Evolutionary conservation across 2,888 invertebrate genomes (phyloP).

Genomic region (Epiblema foenella): DNA sequence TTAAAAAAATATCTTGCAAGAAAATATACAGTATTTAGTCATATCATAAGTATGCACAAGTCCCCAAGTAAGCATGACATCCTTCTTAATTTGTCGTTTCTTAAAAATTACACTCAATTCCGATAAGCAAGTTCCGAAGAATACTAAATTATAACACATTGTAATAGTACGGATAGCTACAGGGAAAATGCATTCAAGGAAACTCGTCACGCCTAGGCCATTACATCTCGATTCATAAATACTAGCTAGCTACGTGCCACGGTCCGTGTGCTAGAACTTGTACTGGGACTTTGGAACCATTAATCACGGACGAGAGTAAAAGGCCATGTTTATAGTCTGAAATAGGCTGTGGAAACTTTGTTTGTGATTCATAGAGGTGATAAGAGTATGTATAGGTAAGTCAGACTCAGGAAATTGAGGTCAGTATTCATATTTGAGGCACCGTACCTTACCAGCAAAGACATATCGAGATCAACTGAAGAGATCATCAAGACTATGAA

Average conservation of each 20-base stretch:
- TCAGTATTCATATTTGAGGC: too few relatives aligned
- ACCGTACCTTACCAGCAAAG: too few relatives aligned
- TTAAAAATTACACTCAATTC: not conserved
- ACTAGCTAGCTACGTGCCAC: not conserved
- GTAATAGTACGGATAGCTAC: not conserved
- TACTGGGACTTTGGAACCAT: not conserved
- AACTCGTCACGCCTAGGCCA: slow-evolving; percentile 23
- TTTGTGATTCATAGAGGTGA: not conserved
- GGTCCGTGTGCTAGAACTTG: not conserved
- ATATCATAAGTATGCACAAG: too few relatives aligned
- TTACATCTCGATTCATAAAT: slow-evolving; percentile 5
- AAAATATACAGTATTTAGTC: too few relatives aligned
- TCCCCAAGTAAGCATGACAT: not conserved
- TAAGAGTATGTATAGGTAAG: not conserved
- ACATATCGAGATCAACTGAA: too few relatives aligned
- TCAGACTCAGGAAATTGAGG: not conserved
- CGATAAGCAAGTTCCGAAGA: not conserved
- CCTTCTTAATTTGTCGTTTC: not conserved
- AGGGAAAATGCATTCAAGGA: slow-evolving; percentile 20
- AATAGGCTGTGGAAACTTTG: slow-evolving; percentile 5
- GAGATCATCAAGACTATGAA: too few relatives aligned
- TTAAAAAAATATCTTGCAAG: not conserved
- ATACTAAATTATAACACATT: not conserved
- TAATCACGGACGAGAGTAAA: not conserved
- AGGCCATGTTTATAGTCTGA: not conserved